Evolutionary conservation across 2,113 vertebrate genomes (phyloP).

Genomic region (Ifrita kowaldi): DNA sequence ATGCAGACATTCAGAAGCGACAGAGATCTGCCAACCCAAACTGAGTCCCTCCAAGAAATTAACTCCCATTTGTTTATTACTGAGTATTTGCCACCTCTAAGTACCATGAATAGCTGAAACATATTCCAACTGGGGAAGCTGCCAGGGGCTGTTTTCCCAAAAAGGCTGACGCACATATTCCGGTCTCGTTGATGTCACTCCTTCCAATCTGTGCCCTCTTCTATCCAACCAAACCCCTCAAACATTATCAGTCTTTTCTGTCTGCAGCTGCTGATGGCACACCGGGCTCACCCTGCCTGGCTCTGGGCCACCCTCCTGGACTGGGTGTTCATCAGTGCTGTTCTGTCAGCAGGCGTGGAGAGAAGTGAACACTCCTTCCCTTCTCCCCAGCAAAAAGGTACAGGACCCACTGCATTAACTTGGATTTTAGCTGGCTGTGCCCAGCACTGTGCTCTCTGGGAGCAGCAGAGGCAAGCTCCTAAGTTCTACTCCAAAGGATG

Average conservation of each 20-base stretch:
- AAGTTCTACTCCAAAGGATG: not conserved
- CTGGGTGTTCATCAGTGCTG: not conserved
- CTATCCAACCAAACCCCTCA: not conserved
- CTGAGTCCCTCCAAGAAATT: not conserved
- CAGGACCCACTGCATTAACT: not conserved
- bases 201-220: not conserved
- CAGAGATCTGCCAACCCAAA: not conserved
- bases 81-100: not conserved
- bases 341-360: not conserved
- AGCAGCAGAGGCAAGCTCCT: not conserved
- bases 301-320: not conserved
- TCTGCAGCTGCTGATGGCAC: not conserved
- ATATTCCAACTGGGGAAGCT: not conserved
- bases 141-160: not conserved
- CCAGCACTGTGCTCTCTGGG: not conserved
- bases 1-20: not conserved
- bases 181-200: not conserved
- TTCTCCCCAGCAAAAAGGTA: not conserved
- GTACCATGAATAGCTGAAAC: not conserved
- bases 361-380: not conserved
- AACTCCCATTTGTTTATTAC: not conserved
- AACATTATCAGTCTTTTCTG: not conserved
- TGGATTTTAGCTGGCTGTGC: not conserved
- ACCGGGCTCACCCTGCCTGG: accelerated
- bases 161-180: not conserved